Conservation (phyloP, 2,888 invertebrate genomes). For the Dicroscelio sp. region DNA sequence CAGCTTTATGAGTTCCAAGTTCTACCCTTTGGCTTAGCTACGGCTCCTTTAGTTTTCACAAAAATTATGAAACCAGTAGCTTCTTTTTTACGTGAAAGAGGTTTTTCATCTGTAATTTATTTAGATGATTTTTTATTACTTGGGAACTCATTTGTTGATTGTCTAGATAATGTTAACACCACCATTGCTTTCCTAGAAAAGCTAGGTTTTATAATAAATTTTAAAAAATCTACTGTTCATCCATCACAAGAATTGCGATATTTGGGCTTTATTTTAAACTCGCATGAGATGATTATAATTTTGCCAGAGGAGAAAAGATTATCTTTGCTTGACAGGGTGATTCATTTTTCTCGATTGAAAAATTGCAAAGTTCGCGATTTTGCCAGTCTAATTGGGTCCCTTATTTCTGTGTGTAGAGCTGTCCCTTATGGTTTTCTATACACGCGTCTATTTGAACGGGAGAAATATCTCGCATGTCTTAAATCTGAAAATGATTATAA, state of each 20-base stretch:
- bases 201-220: neutral
- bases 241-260: slow-evolving; percentile 1
- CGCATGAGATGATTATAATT: neutral
- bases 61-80: neutral
- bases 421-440: slow-evolving; percentile 52
- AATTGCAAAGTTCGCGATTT: slow-evolving; percentile 62
- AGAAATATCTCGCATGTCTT: slow-evolving; percentile 55
- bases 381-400: slow-evolving; percentile 62
- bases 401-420: slow-evolving; percentile 65
- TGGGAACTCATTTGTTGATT: neutral
- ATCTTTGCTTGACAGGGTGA: neutral
- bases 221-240: neutral
- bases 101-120: neutral
- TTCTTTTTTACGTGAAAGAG: neutral
- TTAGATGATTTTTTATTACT: neutral
- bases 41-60: neutral
- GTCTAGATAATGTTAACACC: neutral
- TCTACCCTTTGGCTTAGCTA: neutral
- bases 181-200: neutral
- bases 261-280: slow-evolving; percentile 51
- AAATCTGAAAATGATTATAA: slow-evolving; percentile 44
- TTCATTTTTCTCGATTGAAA: neutral
- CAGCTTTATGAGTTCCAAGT: neutral
- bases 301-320: neutral
- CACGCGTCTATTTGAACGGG: slow-evolving; percentile 57